A percentile compares a stretch with the other conserved stretches of the same genome.
Evolutionary conservation across 2,113 vertebrate genomes (phyloP).

Genomic region (Hymenochirus boettgeri): DNA sequence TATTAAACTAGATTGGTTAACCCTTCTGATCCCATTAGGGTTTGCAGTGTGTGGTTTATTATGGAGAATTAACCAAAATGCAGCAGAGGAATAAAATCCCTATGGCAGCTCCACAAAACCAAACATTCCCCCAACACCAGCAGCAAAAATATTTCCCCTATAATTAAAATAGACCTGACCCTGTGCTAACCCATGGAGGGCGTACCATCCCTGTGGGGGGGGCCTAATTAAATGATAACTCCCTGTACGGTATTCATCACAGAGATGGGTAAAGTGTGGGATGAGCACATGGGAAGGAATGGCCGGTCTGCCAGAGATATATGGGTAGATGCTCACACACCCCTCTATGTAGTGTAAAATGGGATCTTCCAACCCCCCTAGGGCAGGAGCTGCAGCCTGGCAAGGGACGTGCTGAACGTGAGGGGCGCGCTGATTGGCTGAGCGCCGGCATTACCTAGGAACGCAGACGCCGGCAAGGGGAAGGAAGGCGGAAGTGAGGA

Average conservation of each 20-base stretch:
- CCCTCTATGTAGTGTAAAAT: not conserved
- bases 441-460: not conserved
- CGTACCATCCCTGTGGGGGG: slow-evolving; percentile 10
- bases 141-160: slow-evolving; percentile 25
- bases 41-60: too few relatives aligned
- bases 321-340: too few relatives aligned
- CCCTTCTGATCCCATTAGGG: too few relatives aligned
- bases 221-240: accelerated
- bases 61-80: not conserved
- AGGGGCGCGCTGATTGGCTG: slow-evolving; percentile 53
- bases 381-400: slow-evolving; percentile 26
- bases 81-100: not conserved
- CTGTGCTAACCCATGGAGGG: not conserved
- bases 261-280: not conserved
- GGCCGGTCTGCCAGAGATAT: not conserved
- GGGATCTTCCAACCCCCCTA: slow-evolving; percentile 3
- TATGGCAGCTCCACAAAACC: slow-evolving; percentile 6
- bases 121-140: not conserved
- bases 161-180: slow-evolving; percentile 20
- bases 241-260: too few relatives aligned
- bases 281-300: not conserved
- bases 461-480: not conserved
- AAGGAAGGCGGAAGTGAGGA: slow-evolving; percentile 15
- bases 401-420: slow-evolving; percentile 54
- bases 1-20: too few relatives aligned